These are phyloP conservation scores for Hephaestus fuliginosus DNA, from an alignment of 2,797 vertebrate species.

Conservation along the genomic window DNA sequence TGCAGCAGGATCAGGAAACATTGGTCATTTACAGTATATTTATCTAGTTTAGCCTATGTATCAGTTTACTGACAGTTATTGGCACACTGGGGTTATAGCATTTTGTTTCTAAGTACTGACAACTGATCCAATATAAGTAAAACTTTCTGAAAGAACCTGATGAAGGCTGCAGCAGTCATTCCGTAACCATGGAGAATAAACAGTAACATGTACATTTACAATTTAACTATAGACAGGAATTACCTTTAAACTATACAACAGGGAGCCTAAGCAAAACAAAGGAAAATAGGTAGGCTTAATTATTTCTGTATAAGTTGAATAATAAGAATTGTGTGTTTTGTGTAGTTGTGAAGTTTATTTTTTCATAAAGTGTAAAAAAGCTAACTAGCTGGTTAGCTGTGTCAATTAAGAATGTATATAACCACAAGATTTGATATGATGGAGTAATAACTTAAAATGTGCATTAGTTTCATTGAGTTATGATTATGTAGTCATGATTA, in stretches of 20 bases:
- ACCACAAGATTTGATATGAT: background rate
- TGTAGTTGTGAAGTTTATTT: background rate
- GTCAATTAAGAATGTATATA: background rate
- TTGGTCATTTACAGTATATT: too few species aligned
- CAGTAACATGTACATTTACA: background rate
- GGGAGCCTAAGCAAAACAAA: background rate
- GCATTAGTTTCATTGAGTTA: too few species aligned
- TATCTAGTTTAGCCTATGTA: too few species aligned
- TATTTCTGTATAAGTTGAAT: background rate
- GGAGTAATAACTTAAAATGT: too few species aligned
- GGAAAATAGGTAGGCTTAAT: background rate
- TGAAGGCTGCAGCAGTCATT: background rate
- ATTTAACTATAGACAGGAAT: conserved; percentile 1
- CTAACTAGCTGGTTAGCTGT: conserved; percentile 5
- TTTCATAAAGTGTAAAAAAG: background rate
- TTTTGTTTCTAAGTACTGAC: background rate
- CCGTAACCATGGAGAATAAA: conserved; percentile 12
- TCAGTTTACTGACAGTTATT: background rate
- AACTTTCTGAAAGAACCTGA: background rate
- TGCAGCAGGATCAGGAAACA: too few species aligned
- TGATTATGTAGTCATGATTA: too few species aligned
- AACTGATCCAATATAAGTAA: background rate
- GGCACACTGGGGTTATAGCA: background rate
- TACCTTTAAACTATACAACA: background rate
- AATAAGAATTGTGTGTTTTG: background rate